Percentiles rank a stretch among this genome's conserved stretches.
Evolutionary conservation across 64 coral and sea anemone species (phyloP).

Genomic region (Acropora tenuis): DNA sequence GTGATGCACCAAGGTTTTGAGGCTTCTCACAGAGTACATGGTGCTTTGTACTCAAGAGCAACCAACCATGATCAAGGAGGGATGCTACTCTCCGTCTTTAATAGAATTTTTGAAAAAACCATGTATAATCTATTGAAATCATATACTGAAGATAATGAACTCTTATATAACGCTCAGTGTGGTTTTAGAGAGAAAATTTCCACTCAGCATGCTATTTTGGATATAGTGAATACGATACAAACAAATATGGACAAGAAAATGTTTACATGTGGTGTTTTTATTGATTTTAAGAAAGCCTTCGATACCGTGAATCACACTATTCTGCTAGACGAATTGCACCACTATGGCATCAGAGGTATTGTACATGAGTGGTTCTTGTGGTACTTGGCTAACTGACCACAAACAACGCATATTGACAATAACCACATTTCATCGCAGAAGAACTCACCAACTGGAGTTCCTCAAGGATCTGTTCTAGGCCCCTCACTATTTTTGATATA

Average conservation of each 20-base stretch:
- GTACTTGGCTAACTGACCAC: background rate
- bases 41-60: no score
- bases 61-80: no score
- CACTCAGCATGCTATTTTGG: no score
- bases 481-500: conserved; percentile 36
- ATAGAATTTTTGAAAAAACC: no score
- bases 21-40: no score
- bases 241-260: conserved; percentile 7
- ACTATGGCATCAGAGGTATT: background rate
- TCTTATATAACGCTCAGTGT: no score
- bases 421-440: conserved; percentile 15
- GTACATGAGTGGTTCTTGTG: background rate
- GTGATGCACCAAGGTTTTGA: background rate
- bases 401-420: conserved; percentile 21
- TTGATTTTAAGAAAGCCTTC: background rate
- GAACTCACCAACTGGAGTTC: conserved; percentile 22
- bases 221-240: background rate
- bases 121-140: no score
- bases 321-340: background rate
- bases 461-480: background rate
- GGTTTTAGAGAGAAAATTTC: no score
- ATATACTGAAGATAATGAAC: no score
- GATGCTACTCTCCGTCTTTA: no score
- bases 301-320: background rate
- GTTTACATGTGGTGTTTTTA: background rate